Base-by-base conservation (phyloP, 30 jellyfish, hydroid and myxozoan species). In the Catostylus mosaicus region DNA sequence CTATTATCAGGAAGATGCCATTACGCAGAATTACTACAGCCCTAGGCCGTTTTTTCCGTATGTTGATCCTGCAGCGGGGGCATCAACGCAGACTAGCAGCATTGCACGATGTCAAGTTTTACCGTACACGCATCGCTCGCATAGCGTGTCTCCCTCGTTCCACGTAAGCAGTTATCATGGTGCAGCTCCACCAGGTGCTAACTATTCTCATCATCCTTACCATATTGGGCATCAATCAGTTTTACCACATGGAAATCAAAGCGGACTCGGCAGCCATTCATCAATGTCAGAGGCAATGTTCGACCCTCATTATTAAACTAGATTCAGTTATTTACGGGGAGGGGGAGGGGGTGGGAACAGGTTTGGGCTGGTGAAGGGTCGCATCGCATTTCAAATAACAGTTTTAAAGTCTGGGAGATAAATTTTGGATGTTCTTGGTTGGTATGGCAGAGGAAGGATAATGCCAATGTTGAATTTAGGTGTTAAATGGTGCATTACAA, bases 91-190 rank as follows among this genome's bases (percentile, higher is more conserved):
- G 23, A 18, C 51, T 38, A 67, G 63, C 43, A 30, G 83, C 47
- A 18, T 57, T 18, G 65, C 82, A 30, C 73, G 90, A 16, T 80
- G 90, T 54, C 90, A 63, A 57, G 74, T 78, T 18, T n/a, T 64
- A 52, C 81, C 89, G 24, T 80, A 64, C 80, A 40, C 90, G 12
- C 90, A 80, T 80, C 83, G 90, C 48, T 43, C 80, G 68, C 90
- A 80, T 24, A 48, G 80, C 23, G 67, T 67, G 54, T 72, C 90
- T 3, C 68, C 84, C 3, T 60, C 88, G 11, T 24, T 62, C 67
- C 84, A 66, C 61, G 83, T 84, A 14, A 63, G 73, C 45, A 80
- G 37, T 51, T 67, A 63, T 40, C 90, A 80, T 30, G 80, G 62
- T 6, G 19, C 71, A 1, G 52, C 67, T 30, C 77, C 82, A 6